Evolutionary conservation across 2,888 invertebrate genomes (phyloP).

Genomic region (Cephus rjabovi): DNA sequence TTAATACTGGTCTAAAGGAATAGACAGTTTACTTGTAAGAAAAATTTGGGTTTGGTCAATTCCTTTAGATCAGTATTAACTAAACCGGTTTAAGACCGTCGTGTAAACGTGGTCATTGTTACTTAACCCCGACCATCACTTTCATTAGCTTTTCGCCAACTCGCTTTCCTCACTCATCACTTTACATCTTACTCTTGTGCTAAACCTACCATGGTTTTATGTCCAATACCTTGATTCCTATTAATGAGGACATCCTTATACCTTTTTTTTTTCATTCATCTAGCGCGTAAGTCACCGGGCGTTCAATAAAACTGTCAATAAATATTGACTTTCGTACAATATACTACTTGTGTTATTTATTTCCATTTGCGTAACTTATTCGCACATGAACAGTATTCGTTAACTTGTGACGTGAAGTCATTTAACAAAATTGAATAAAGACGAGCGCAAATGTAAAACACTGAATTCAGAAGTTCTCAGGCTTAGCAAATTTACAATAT

Average conservation of each 20-base stretch:
- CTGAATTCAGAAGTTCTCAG: no score
- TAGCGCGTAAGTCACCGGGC: not conserved
- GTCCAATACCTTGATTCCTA: not conserved
- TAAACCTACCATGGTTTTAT: not conserved
- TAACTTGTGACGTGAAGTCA: no score
- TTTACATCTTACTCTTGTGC: not conserved
- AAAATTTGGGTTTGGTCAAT: no score
- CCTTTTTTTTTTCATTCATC: not conserved
- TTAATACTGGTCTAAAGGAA: no score
- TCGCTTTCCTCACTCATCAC: not conserved
- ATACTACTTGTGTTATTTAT: not conserved
- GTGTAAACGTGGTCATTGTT: not conserved
- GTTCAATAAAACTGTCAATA: conserved; percentile 3
- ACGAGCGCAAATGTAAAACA: no score
- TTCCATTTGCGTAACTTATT: not conserved
- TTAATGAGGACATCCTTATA: not conserved
- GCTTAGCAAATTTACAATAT: no score
- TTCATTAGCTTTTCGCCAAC: not conserved
- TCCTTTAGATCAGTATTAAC: no score
- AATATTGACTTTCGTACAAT: not conserved
- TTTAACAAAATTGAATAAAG: no score
- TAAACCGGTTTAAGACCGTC: no score
- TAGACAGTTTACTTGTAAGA: no score
- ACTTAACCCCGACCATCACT: not conserved
- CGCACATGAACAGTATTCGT: not conserved